A percentile compares a stretch with the other conserved stretches of the same genome.
phyloP scores from a whole-genome alignment of 2,797 vertebrate species.

The Pristis pectinata region DNA sequence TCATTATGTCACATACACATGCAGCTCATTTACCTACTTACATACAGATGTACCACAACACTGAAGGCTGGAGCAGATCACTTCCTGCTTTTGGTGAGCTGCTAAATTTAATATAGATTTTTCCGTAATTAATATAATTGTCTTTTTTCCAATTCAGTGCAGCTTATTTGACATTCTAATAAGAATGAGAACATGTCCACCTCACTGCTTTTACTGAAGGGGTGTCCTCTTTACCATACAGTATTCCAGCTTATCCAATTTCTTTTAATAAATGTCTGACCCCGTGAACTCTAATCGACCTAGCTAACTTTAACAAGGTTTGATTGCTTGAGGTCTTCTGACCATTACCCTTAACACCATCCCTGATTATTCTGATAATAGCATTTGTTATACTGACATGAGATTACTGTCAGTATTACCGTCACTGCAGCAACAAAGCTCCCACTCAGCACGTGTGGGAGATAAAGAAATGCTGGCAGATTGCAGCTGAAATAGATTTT shows the following conservation, averaged over 20 bases:
- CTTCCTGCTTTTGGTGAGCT: not conserved
- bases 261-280: not conserved
- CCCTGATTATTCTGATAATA: not conserved
- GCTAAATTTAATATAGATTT: not conserved
- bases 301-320: not conserved
- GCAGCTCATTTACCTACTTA: too few species aligned
- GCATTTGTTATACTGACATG: not conserved
- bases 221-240: not conserved
- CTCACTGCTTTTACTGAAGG: not conserved
- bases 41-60: too few species aligned
- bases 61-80: not conserved
- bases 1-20: too few species aligned
- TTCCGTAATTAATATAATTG: not conserved
- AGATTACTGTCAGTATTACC: not conserved
- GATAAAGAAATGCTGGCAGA: constrained; percentile 29
- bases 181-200: not conserved
- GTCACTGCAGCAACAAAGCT: constrained; percentile 26
- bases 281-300: not conserved
- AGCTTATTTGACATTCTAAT: not conserved
- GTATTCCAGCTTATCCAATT: not conserved
- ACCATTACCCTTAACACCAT: not conserved
- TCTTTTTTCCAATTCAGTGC: not conserved
- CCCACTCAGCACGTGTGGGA: not conserved
- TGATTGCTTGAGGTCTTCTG: not conserved
- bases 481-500: constrained; percentile 34